A percentile compares a stretch with the other conserved stretches of the same genome.
phyloP scores from a whole-genome alignment of 2,113 vertebrate species.

The Antidorcas marsupialis region DNA sequence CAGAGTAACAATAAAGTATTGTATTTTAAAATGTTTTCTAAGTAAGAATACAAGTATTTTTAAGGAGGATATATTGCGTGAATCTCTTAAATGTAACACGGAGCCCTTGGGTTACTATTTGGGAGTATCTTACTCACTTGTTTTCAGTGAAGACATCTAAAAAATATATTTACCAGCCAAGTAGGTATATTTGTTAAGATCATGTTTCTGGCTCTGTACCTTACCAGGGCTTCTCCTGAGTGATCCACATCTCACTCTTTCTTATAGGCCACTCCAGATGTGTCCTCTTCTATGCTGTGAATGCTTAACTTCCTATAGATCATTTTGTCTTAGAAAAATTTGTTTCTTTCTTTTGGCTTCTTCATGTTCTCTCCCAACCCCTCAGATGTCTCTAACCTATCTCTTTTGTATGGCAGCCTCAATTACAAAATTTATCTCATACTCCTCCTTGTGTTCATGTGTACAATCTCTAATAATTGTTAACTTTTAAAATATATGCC shows the following conservation, averaged over 20 bases:
- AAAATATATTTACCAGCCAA: background rate
- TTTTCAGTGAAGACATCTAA: background rate
- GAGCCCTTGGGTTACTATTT: background rate
- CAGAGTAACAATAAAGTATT: background rate
- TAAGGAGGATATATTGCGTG: background rate
- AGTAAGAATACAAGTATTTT: background rate
- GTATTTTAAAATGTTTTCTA: background rate
- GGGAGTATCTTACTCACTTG: background rate
- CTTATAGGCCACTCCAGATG: background rate
- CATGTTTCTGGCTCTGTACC: background rate
- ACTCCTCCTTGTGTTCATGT: background rate
- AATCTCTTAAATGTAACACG: slow-evolving; percentile 2
- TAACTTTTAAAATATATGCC: background rate
- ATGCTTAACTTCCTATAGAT: background rate
- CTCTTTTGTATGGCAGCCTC: background rate
- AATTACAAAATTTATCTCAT: background rate
- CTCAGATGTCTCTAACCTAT: background rate
- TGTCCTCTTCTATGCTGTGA: background rate
- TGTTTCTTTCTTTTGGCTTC: background rate
- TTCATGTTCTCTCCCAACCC: background rate
- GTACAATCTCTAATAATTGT: background rate
- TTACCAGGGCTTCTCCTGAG: background rate
- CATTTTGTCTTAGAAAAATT: background rate
- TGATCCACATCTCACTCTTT: background rate
- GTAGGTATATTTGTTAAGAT: background rate